These are phyloP conservation scores for Nesospiza acunhae DNA, from an alignment of 2,113 vertebrate genomes.

Conservation along the genomic window DNA sequence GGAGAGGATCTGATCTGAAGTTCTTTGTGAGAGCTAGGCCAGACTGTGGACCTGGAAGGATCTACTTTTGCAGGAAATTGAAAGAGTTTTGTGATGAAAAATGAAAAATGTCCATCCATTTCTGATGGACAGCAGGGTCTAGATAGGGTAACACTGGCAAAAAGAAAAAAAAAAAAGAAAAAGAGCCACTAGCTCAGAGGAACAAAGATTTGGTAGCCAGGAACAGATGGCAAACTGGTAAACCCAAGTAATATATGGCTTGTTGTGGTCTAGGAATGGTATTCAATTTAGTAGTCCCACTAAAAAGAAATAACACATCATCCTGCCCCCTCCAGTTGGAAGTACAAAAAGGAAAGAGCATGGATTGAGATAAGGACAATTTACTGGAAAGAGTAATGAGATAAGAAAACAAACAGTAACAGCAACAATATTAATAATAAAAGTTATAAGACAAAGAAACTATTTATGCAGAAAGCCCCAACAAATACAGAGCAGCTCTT, in stretches of 20 bases:
- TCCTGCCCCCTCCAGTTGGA: background rate
- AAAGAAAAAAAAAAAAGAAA: background rate
- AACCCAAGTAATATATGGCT: background rate
- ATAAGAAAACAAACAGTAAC: background rate
- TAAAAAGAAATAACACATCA: fast-evolving
- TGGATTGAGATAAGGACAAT: background rate
- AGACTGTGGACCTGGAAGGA: background rate
- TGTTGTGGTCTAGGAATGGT: background rate
- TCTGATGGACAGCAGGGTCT: background rate
- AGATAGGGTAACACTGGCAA: background rate
- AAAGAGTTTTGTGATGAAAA: background rate
- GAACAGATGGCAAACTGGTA: background rate
- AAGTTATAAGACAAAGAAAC: background rate
- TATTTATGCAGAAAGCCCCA: fast-evolving
- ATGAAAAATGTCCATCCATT: background rate
- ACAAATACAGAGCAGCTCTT: background rate
- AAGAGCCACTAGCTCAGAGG: background rate
- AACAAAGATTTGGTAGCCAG: background rate
- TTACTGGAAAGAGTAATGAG: background rate
- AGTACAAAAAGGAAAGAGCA: background rate
- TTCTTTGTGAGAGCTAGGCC: background rate
- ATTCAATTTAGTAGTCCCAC: background rate
- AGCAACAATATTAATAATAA: background rate
- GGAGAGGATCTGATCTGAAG: background rate
- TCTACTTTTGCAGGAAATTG: background rate